Evolutionary conservation across 2,113 vertebrate species (phyloP).

Genomic region (Larimichthys polyactis): DNA sequence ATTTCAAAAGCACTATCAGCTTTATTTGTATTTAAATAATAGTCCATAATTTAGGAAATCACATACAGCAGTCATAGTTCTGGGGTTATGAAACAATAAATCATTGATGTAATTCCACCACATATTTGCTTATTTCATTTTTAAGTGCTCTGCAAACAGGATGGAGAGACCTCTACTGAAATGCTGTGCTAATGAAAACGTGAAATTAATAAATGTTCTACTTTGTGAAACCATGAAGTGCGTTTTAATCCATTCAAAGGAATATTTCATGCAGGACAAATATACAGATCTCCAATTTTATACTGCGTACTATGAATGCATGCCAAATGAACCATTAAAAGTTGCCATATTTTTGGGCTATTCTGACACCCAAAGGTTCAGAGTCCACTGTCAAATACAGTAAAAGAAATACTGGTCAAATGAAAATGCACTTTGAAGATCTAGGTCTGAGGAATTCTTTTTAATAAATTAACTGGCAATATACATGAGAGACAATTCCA

Average conservation of each 20-base stretch:
- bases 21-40: neutral
- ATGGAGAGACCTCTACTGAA: slow-evolving; percentile 10
- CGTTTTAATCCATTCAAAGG: neutral
- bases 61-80: neutral
- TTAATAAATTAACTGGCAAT: slow-evolving; percentile 46
- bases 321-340: slow-evolving; percentile 2
- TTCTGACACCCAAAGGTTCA: neutral
- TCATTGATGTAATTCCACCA: neutral
- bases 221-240: neutral
- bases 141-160: neutral
- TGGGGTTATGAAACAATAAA: slow-evolving; percentile 9
- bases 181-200: slow-evolving; percentile 11
- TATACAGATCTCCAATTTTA: neutral
- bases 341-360: neutral
- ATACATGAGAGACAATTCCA: slow-evolving; percentile 51
- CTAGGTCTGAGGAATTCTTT: slow-evolving; percentile 21
- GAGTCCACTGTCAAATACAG: neutral
- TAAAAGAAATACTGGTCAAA: slow-evolving; percentile 3
- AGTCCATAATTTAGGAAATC: neutral
- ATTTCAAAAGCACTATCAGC: neutral
- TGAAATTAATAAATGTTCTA: neutral
- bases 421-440: slow-evolving; percentile 42
- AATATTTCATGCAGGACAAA: neutral
- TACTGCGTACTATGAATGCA: neutral
- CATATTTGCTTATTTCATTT: slow-evolving; percentile 29